Conservation (phyloP, 2,113 vertebrate genomes). For the Myanophis thanlyinensis region DNA sequence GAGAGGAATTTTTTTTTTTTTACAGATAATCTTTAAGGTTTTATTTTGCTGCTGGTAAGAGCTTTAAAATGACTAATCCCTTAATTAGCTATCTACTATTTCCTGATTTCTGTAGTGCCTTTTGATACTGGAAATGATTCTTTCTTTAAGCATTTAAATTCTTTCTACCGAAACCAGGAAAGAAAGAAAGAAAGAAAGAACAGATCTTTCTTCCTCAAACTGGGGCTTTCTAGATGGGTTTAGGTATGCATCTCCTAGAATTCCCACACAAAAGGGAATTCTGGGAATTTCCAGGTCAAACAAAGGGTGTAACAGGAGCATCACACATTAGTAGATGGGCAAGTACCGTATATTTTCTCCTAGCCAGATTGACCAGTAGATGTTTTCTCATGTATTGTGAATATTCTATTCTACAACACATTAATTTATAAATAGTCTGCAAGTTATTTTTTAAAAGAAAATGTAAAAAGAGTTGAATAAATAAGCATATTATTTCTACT, state of each 20-base stretch:
- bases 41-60: conserved; percentile 13
- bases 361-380: neutral
- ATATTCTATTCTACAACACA: neutral
- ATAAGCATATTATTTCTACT: neutral
- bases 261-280: neutral
- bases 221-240: neutral
- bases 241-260: neutral
- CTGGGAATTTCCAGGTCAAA: neutral
- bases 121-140: neutral
- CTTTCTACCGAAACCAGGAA: neutral
- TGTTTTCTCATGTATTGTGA: neutral
- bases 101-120: neutral
- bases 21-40: neutral
- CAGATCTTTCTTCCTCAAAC: neutral
- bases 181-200: neutral
- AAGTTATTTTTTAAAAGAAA: neutral
- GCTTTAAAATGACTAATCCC: neutral
- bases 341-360: neutral
- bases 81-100: neutral
- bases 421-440: neutral
- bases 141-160: neutral
- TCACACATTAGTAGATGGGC: neutral
- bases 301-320: neutral
- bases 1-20: neutral
- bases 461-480: neutral